A percentile compares a stretch with the other conserved stretches of the same genome.
These are phyloP conservation scores for Neodon shergylaensis DNA, from an alignment of 2,113 vertebrate species.

Conservation along the genomic window DNA sequence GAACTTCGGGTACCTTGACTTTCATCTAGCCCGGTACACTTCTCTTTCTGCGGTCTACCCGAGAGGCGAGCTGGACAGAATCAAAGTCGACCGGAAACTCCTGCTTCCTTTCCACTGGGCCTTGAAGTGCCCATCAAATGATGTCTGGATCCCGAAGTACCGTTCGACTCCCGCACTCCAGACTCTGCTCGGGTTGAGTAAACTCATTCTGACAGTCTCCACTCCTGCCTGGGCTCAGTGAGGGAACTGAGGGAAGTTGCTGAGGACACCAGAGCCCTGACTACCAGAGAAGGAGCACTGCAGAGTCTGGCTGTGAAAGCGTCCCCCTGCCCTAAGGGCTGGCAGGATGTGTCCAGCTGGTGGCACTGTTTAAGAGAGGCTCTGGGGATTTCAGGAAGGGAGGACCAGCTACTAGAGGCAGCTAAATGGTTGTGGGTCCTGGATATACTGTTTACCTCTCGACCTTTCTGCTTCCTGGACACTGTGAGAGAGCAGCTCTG, in stretches of 20 bases:
- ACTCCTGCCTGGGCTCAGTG: rapidly evolving
- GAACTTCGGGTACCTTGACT: conserved; percentile 75
- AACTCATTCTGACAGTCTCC: background rate
- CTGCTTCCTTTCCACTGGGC: conserved; percentile 64
- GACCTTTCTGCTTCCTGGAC: background rate
- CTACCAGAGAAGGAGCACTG: rapidly evolving
- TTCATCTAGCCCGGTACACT: conserved; percentile 59
- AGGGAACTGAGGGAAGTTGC: rapidly evolving
- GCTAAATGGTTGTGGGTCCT: background rate
- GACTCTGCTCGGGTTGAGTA: background rate
- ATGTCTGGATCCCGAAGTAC: background rate
- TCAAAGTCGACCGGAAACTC: conserved; percentile 67
- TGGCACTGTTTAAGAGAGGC: background rate
- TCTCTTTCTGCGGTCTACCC: background rate
- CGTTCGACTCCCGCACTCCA: background rate
- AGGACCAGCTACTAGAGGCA: background rate
- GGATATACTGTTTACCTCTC: too few relatives aligned
- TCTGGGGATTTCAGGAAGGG: background rate
- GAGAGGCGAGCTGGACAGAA: conserved; percentile 26
- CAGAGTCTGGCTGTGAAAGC: background rate
- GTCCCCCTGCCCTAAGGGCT: background rate
- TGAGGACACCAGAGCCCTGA: rapidly evolving
- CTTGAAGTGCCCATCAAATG: conserved; percentile 55
- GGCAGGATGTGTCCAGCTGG: background rate
- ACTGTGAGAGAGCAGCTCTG: background rate